Evolutionary conservation across 2,888 invertebrate genomes (phyloP), one percentile per base, ranked within the genome.

Genomic region (Dicyrtomina minuta): DNA sequence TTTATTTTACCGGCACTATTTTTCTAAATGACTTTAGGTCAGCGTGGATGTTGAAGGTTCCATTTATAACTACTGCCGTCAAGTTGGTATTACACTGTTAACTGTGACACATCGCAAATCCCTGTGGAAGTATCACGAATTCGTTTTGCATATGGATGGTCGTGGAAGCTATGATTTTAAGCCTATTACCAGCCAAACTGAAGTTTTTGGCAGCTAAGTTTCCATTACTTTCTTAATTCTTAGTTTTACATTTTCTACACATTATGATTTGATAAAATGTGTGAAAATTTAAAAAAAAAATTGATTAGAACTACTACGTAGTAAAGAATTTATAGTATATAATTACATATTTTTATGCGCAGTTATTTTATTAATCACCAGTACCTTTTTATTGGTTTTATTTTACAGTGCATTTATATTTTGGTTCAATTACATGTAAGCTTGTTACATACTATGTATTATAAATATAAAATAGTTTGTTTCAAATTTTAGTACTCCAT

Each of bases 21-120:
- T n/a, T n/a, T n/a, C n/a, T n/a, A 13, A 56, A 24, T 56, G 33
- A 3, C 49, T 65, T n/a, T 51, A 71, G 71, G 76, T 76, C 0
- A 96, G 96, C 60, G 94, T 98, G 0, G 99, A 99, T 82, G 98
- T 99, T 0, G 99, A 99, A 82, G 96, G 96, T 33, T 90, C 89
- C 76, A 97, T 99, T 92, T 99, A 99, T 81, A 90, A 90, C 78
- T 94, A 96, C 83, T 96, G 96, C 80, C 86, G 91, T 79, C 88
- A 92, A 84, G 89, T 87, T 61, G 85, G 84, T 49, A 98, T 98
- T 80, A 95, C 97, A 0, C 84, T 99, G 41, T 93, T 99, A 83
- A 99, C 98, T 0, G 98, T 99, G 33, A 96, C 96, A 0, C 99
- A 99, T 82, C 88, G 98, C 77, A 93, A 95, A 81, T 96, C 96